A percentile compares a stretch with the other conserved stretches of the same genome.
Conservation (phyloP, 2,113 vertebrate genomes). For the Muntiacus muntjak region DNA sequence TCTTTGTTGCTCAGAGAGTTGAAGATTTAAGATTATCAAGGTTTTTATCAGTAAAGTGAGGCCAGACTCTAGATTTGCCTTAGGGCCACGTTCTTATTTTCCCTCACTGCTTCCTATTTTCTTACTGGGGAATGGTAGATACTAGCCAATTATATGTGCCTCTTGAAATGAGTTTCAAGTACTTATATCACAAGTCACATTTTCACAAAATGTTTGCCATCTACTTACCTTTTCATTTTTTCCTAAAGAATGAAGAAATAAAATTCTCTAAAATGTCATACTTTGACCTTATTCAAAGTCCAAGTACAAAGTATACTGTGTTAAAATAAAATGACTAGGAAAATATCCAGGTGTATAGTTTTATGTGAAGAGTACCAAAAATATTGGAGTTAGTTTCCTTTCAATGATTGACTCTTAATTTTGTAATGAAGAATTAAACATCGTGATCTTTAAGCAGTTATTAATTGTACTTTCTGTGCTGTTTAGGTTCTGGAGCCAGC, state of each 20-base stretch:
- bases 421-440: constrained; percentile 20
- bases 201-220: neutral
- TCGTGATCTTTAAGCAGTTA: neutral
- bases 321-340: neutral
- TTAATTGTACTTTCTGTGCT: constrained; percentile 45
- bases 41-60: neutral
- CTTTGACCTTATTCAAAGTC: neutral
- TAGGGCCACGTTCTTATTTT: neutral
- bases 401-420: constrained; percentile 8
- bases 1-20: neutral
- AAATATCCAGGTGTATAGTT: neutral
- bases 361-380: neutral
- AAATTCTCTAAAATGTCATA: neutral
- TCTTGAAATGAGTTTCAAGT: neutral
- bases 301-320: neutral
- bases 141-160: neutral
- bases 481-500: constrained; percentile 10
- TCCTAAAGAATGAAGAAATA: neutral
- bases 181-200: neutral
- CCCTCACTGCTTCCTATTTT: neutral
- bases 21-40: neutral
- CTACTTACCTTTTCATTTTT: neutral
- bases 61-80: neutral
- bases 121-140: neutral
- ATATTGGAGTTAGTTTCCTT: neutral